These are phyloP conservation scores for Calyptommatus sinebrachiatus DNA, from an alignment of 2,113 vertebrate genomes.

Conservation along the genomic window DNA sequence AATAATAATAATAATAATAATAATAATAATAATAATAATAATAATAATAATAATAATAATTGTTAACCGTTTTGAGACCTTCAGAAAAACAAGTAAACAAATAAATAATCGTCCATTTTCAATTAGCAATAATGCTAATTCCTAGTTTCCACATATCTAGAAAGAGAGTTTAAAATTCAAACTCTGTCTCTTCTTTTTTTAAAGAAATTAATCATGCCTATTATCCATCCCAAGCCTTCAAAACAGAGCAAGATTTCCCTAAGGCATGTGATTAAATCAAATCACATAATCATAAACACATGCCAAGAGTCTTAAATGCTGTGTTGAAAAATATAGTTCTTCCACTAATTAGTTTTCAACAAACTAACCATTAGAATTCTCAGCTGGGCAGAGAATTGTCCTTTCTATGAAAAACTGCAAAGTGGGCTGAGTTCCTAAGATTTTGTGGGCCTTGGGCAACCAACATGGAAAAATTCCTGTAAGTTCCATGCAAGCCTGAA, in stretches of 20 bases:
- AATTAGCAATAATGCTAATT: neutral
- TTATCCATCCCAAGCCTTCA: conserved; percentile 1
- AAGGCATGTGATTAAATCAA: conserved; percentile 6
- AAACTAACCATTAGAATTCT: neutral
- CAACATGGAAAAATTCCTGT: neutral
- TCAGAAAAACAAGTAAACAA: neutral
- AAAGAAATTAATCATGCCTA: neutral
- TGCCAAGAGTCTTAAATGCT: neutral
- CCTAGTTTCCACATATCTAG: neutral
- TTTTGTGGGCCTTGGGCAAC: neutral
- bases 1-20: too few species aligned
- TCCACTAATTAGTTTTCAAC: conserved; percentile 5
- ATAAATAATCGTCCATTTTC: neutral
- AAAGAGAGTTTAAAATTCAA: neutral
- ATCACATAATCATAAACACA: neutral
- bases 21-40: too few species aligned
- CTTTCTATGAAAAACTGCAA: neutral
- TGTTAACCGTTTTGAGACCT: too few species aligned
- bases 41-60: too few species aligned
- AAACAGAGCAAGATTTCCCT: neutral
- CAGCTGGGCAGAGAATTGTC: neutral
- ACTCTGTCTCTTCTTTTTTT: neutral
- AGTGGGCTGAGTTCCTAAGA: neutral
- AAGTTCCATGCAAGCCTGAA: neutral
- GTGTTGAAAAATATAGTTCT: neutral